Conservation (phyloP, 2,113 vertebrate species). For the Cheilinus undulatus region DNA sequence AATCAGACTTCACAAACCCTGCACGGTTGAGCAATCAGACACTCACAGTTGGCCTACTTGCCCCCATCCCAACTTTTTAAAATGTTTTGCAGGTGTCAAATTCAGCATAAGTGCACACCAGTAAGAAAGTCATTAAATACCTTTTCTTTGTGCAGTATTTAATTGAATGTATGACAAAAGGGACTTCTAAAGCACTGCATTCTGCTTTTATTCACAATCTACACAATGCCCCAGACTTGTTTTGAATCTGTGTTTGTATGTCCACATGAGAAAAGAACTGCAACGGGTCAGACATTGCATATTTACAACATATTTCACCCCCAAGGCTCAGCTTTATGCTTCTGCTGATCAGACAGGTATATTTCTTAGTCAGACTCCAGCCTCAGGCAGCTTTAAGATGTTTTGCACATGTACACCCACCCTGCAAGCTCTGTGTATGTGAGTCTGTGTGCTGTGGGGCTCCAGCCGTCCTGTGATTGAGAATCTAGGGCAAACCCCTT, state of each 20-base stretch:
- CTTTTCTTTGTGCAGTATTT: too few relatives aligned
- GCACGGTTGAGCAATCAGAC: too few relatives aligned
- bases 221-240: too few relatives aligned
- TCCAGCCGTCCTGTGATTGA: conserved; percentile 59
- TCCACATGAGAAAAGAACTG: neutral
- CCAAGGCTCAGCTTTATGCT: neutral
- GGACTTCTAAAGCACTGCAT: too few relatives aligned
- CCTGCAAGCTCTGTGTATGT: conserved; percentile 4
- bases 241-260: neutral
- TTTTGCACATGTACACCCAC: conserved; percentile 13
- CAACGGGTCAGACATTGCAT: neutral
- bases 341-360: conserved; percentile 20
- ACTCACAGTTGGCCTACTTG: too few relatives aligned
- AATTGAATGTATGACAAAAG: too few relatives aligned
- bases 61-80: too few relatives aligned
- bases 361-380: neutral
- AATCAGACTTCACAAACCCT: too few relatives aligned
- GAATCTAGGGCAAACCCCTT: conserved; percentile 73
- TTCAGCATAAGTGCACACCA: too few relatives aligned
- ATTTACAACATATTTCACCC: neutral
- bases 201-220: too few relatives aligned
- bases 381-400: conserved; percentile 11
- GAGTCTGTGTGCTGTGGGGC: neutral
- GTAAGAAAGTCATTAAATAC: too few relatives aligned
- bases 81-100: too few relatives aligned